These are phyloP conservation scores for Serilophus lunatus DNA, from an alignment of 2,113 vertebrate genomes.

Conservation along the genomic window DNA sequence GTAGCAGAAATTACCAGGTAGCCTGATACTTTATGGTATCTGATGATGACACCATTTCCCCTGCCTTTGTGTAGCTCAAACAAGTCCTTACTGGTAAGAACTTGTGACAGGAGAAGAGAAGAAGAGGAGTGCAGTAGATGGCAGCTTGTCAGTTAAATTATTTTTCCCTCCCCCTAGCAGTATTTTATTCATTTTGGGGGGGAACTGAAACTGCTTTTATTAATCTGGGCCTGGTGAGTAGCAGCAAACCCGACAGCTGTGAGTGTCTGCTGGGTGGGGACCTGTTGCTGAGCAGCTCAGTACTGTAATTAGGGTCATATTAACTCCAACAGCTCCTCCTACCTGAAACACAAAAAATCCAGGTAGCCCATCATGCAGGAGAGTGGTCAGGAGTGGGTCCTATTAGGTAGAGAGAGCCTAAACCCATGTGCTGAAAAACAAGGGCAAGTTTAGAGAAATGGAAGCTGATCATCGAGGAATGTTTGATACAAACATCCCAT, in stretches of 20 bases:
- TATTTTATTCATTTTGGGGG: background rate
- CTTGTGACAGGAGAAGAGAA: background rate
- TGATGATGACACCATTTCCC: background rate
- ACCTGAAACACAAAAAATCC: background rate
- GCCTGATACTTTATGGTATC: background rate
- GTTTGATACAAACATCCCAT: background rate
- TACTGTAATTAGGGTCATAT: background rate
- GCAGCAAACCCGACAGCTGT: conserved; percentile 1
- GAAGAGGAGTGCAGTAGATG: background rate
- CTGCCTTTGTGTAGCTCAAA: background rate
- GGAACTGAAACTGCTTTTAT: background rate
- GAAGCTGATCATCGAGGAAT: background rate
- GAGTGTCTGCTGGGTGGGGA: background rate
- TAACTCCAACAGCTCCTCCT: background rate
- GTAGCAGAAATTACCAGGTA: background rate
- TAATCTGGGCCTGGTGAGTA: background rate
- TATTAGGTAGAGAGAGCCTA: background rate
- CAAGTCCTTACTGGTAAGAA: background rate
- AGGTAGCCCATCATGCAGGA: background rate
- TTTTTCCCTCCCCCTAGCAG: no score
- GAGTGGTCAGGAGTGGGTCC: background rate
- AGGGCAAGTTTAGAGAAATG: background rate
- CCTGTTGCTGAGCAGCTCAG: conserved; percentile 17
- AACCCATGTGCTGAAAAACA: background rate
- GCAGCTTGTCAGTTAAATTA: background rate